phyloP scores from a whole-genome alignment of 2,888 invertebrate genomes.

The Melipona bicolor region DNA sequence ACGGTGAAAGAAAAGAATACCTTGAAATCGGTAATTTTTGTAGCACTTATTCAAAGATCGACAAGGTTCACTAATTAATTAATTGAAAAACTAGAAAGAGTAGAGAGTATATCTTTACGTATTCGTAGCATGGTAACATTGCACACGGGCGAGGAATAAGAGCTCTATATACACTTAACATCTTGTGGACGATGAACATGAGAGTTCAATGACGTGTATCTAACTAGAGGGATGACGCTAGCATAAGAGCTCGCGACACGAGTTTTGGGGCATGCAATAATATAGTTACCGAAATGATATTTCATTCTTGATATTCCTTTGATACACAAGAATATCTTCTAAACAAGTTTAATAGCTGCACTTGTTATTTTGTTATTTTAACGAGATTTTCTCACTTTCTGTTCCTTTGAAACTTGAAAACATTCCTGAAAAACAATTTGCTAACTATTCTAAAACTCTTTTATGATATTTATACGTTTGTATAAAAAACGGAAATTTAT shows the following conservation, averaged over 20 bases:
- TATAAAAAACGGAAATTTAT: not conserved
- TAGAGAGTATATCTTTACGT: not conserved
- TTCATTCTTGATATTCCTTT: not conserved
- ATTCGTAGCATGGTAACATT: not conserved
- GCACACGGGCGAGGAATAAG: not conserved
- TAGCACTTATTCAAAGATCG: not conserved
- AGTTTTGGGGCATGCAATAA: conserved; percentile 43
- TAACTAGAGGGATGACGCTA: conserved; percentile 71
- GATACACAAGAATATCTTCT: not conserved
- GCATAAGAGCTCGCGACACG: conserved; percentile 52
- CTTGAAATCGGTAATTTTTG: conserved; percentile 78
- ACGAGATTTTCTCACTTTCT: not conserved
- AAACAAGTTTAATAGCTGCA: conserved; percentile 7
- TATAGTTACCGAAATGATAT: conserved; percentile 24
- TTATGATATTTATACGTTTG: not conserved
- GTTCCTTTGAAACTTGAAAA: too few species aligned
- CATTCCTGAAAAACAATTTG: not conserved
- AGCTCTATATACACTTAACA: conserved; percentile 5
- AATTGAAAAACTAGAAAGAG: not conserved
- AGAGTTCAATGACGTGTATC: conserved; percentile 72
- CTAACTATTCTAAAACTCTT: not conserved
- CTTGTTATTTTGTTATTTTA: not conserved
- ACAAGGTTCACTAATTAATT: not conserved
- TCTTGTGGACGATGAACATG: conserved; percentile 62
- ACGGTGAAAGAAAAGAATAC: conserved; percentile 84